These are phyloP conservation scores for Scaptomyza reducta DNA, from an alignment of 2,888 invertebrate genomes.

Conservation along the genomic window DNA sequence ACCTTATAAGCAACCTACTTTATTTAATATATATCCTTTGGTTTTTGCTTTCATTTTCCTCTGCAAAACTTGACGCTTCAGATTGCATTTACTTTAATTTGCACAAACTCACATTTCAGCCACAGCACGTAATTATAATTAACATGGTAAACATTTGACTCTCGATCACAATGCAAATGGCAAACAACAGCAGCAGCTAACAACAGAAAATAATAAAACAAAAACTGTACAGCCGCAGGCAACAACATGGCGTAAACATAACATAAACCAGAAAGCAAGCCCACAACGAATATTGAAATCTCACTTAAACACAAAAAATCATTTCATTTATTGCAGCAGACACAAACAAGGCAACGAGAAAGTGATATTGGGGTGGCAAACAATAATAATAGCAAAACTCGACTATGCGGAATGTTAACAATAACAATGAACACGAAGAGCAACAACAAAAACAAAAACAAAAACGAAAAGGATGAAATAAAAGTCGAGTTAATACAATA, in stretches of 20 bases:
- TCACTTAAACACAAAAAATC: slow-evolving; percentile 33
- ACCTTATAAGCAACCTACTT: too few species aligned
- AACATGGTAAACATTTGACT: slow-evolving; percentile 61
- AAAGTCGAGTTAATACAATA: slow-evolving; percentile 78
- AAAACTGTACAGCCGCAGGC: slow-evolving; percentile 23
- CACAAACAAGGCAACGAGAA: slow-evolving; percentile 14
- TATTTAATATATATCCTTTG: too few species aligned
- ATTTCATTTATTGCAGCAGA: slow-evolving; percentile 42
- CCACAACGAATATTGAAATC: slow-evolving; percentile 45
- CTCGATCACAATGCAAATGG: slow-evolving; percentile 42
- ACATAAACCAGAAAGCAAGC: slow-evolving; percentile 12
- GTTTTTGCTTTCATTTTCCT: too few species aligned
- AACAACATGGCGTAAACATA: slow-evolving; percentile 40
- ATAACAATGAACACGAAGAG: slow-evolving; percentile 61
- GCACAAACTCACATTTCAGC: slow-evolving; percentile 22
- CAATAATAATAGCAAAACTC: slow-evolving; percentile 44
- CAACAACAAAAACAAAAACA: slow-evolving; percentile 18
- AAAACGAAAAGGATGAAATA: slow-evolving; percentile 68
- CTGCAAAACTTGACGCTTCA: background rate
- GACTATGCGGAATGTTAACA: slow-evolving; percentile 70
- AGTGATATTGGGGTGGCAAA: slow-evolving; percentile 4
- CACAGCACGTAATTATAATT: slow-evolving; percentile 56
- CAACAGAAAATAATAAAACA: slow-evolving; percentile 2
- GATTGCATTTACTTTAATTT: slow-evolving; percentile 21
- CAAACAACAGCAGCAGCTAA: slow-evolving; percentile 4